These are phyloP conservation scores for Hemibagrus guttatus DNA, from an alignment of 2,797 vertebrate genomes.

Conservation along the genomic window DNA sequence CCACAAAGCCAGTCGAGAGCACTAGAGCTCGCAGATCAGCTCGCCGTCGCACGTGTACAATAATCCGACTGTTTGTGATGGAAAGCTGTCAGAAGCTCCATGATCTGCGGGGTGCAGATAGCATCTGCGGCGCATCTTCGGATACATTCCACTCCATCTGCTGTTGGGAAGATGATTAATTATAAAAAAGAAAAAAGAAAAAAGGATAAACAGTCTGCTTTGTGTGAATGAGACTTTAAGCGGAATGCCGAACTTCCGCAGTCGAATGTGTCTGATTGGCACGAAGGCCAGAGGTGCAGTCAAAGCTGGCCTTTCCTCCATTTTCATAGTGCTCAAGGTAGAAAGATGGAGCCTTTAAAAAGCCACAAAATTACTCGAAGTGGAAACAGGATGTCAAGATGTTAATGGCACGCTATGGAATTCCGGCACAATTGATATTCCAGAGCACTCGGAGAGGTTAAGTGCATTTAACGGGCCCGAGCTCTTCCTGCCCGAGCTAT, in stretches of 20 bases:
- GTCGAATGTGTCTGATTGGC: conserved; percentile 42
- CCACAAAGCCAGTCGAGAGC: conserved; percentile 21
- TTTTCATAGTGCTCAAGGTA: conserved; percentile 56
- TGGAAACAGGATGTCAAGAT: conserved; percentile 55
- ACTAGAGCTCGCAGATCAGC: conserved; percentile 19
- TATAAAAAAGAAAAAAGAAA: conserved; percentile 14
- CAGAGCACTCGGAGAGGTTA: conserved; percentile 47
- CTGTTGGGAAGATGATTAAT: conserved; percentile 52
- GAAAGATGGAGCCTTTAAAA: conserved; percentile 49
- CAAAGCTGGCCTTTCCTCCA: conserved; percentile 46
- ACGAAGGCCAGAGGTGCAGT: conserved; percentile 45
- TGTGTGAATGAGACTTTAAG: conserved; percentile 40
- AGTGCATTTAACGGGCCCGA: conserved; percentile 46
- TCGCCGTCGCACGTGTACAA: not conserved
- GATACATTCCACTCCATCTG: conserved; percentile 56
- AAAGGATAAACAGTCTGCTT: conserved; percentile 45
- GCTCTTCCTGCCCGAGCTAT: conserved; percentile 45
- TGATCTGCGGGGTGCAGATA: conserved; percentile 49
- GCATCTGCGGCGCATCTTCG: conserved; percentile 48
- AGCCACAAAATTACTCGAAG: conserved; percentile 52
- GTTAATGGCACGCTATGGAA: conserved; percentile 53
- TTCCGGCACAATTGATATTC: conserved; percentile 56
- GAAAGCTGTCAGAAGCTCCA: conserved; percentile 39
- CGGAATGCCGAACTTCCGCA: not conserved
- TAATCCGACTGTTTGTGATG: conserved; percentile 22